Conservation (phyloP, 1,140 invertebrate genomes). For the Diorhabda sublineata region DNA sequence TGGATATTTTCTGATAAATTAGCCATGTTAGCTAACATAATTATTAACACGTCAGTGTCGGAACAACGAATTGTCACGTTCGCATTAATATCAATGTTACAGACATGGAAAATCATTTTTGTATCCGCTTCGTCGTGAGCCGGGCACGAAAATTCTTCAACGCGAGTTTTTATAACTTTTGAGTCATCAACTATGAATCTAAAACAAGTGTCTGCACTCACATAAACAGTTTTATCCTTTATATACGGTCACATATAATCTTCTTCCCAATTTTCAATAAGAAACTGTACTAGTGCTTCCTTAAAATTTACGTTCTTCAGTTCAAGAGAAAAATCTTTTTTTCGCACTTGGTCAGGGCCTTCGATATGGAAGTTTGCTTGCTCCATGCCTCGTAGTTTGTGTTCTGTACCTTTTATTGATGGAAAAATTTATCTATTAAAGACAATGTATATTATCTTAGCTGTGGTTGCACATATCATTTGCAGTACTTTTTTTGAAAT, state of each 20-base stretch:
- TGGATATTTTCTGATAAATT: constrained; percentile 22
- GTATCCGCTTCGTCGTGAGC: constrained; percentile 35
- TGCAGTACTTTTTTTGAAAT: constrained; percentile 30
- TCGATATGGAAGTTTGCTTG: not conserved
- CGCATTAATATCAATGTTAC: no score
- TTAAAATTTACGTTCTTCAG: constrained; percentile 20
- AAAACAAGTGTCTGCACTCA: constrained; percentile 9
- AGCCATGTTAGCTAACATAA: not conserved
- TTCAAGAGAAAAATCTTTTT: constrained; percentile 4
- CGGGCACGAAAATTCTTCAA: not conserved
- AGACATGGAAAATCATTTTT: no score
- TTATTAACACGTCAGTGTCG: constrained; percentile 28
- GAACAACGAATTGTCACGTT: constrained; percentile 26
- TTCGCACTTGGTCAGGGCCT: not conserved
- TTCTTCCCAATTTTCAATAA: constrained; percentile 16
- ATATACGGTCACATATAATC: constrained; percentile 28
- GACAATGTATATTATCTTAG: constrained; percentile 15
- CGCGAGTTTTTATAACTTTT: constrained; percentile 16
- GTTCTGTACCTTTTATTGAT: no score
- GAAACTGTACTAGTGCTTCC: constrained; percentile 17
- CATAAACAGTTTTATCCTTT: constrained; percentile 29
- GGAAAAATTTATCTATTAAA: constrained; percentile 3
- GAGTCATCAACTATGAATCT: constrained; percentile 8
- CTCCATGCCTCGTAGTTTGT: not conserved
- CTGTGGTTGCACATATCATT: constrained; percentile 21